These are phyloP conservation scores for Venturia canescens DNA, from an alignment of 1,140 invertebrate genomes.

Conservation along the genomic window DNA sequence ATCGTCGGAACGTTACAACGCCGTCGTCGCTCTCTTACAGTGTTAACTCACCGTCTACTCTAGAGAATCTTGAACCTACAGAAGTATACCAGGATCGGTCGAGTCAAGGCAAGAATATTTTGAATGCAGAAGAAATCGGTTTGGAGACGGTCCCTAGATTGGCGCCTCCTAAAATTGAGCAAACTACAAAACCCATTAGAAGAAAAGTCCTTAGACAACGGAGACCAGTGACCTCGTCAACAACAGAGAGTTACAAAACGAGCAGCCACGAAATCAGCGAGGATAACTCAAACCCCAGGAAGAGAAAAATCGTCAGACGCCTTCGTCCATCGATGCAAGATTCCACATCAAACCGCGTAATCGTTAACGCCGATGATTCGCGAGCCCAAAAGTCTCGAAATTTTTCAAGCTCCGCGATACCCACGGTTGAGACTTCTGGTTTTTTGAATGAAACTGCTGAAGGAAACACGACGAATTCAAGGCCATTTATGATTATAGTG, in stretches of 20 bases:
- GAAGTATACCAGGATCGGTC: background rate
- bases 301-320: conserved; percentile 66
- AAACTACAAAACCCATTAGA: conserved; percentile 49
- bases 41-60: no score
- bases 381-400: background rate
- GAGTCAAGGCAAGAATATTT: background rate
- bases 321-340: conserved; percentile 57
- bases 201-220: conserved; percentile 62
- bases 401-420: conserved; percentile 25
- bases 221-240: conserved; percentile 50
- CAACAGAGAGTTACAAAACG: conserved; percentile 20
- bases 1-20: no score
- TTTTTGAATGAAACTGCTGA: background rate
- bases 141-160: background rate
- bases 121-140: background rate
- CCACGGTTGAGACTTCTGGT: conserved; percentile 1
- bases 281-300: conserved; percentile 40
- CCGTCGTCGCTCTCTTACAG: no score
- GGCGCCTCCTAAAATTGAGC: conserved; percentile 7
- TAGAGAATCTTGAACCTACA: background rate
- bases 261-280: conserved; percentile 41
- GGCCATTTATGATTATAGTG: conserved; percentile 29
- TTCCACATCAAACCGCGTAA: background rate
- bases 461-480: conserved; percentile 6
- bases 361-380: background rate